Percentiles rank a stretch among this genome's conserved stretches.
Conservation (phyloP, 1,140 invertebrate genomes). For the Nymphalis io region DNA sequence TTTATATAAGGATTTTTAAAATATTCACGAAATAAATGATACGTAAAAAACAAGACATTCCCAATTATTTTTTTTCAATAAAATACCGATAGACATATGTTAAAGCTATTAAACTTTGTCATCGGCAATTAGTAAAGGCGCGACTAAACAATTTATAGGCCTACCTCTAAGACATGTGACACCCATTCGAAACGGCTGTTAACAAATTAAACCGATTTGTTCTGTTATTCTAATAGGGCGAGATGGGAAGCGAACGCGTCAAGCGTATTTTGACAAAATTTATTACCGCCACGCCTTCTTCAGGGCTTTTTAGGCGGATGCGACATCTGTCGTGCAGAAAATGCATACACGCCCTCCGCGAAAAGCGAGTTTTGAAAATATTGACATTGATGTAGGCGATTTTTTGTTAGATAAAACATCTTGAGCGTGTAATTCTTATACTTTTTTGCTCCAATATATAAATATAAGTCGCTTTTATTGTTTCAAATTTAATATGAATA, state of each 20-base stretch:
- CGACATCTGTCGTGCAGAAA: conserved; percentile 72
- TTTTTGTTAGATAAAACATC: conserved; percentile 28
- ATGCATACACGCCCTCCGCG: conserved; percentile 61
- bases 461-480: not conserved
- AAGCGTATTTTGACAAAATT: conserved; percentile 80
- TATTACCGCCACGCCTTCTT: conserved; percentile 78
- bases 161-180: conserved; percentile 70
- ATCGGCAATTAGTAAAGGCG: conserved; percentile 76
- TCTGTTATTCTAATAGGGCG: conserved; percentile 79
- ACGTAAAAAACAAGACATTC: too few relatives aligned
- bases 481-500: not conserved
- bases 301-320: conserved; percentile 68
- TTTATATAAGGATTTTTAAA: too few relatives aligned
- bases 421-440: conserved; percentile 28
- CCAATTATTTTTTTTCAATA: conserved; percentile 9
- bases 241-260: conserved; percentile 74
- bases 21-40: too few relatives aligned
- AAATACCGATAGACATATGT: conserved; percentile 57
- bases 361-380: conserved; percentile 50
- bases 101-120: conserved; percentile 69
- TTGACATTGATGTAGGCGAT: conserved; percentile 45
- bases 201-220: conserved; percentile 79
- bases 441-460: not conserved
- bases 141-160: conserved; percentile 69
- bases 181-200: conserved; percentile 74